Base-by-base conservation (phyloP, 2,888 invertebrate genomes). In the Ecdyonurus torrentis region DNA sequence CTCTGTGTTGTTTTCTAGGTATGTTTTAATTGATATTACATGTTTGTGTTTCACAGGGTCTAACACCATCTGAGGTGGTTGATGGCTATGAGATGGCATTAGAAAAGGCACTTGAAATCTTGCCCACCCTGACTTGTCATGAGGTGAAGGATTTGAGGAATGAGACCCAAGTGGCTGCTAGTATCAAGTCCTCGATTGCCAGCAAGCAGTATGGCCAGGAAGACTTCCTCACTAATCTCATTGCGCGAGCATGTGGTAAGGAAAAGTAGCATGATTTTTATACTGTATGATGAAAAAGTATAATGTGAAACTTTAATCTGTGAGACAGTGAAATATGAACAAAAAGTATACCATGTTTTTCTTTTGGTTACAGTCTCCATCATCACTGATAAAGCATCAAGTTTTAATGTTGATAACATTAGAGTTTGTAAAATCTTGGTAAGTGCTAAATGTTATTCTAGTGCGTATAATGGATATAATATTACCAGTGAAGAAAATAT, bases 141-240 rank as follows among this genome's bases (percentile, higher is more conserved):
- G 86, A 89, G 77, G 83, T 95, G 5, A 89, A 89, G 70, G 80
- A 84, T 69, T 67, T 77, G 62, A 73, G 75, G 78, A 74, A 91
- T 76, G 72, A 84, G 63, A 79, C 81, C 10, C 84, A 87, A 69
- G 88, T 95, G 0, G 79, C 79, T 22, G 83, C 83, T 69, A 87
- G 84, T 22, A 82, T 99, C 60, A 83, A 80, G 67, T 83, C 95
- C 0, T 78, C 95, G 0, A 84, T 99, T 63, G 96, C 96, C 89
- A 95, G 97, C 63, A 99, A 99, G 76, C 98, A 99, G 73, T 95
- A 91, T 77, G 98, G 98, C 15, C 86, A 93, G 76, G 98, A 99
- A 78, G 95, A 97, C 69, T 89, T 95, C 70, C 78, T 99, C 18
- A 81, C 93, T 22, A 83, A 83, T 58, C 78, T 97, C 52, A 87